Conservation (phyloP, 2,888 invertebrate species). For the Beris morrisii region DNA sequence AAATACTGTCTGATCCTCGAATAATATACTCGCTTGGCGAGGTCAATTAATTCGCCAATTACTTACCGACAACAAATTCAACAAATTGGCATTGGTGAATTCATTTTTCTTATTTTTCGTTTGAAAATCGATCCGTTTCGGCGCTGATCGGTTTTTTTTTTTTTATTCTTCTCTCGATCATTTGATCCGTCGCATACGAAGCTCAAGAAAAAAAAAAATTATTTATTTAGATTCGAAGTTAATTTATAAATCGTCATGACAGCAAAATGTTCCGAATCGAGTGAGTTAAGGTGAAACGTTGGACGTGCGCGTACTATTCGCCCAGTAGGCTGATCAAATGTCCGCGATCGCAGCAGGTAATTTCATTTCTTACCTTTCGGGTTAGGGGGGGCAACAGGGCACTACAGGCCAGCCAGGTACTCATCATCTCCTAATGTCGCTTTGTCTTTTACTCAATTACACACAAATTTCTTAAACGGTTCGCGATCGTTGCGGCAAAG, state of each 20-base stretch:
- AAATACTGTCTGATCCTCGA: constrained; percentile 32
- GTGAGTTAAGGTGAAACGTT: constrained; percentile 10
- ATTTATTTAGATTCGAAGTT: constrained; percentile 37
- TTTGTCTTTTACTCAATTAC: constrained; percentile 33
- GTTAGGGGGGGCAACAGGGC: no score
- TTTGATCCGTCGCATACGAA: constrained; percentile 10
- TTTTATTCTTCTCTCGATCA: constrained; percentile 15
- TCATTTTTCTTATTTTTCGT: constrained; percentile 20
- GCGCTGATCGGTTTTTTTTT: neutral
- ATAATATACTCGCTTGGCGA: constrained; percentile 23
- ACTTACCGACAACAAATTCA: constrained; percentile 39
- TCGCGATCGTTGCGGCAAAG: constrained; percentile 33
- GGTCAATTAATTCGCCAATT: constrained; percentile 39
- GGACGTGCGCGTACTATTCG: neutral
- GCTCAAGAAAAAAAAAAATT: constrained; percentile 33
- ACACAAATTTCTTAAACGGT: constrained; percentile 37
- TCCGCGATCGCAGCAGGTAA: neutral
- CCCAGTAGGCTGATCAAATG: neutral
- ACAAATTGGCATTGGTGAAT: constrained; percentile 38
- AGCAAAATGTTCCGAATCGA: constrained; percentile 26
- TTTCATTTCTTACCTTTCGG: no score
- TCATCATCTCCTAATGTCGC: constrained; percentile 20
- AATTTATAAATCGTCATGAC: constrained; percentile 37
- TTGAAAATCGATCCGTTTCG: no score
- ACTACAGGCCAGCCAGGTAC: no score